These are phyloP conservation scores for Rhineura floridana DNA, from an alignment of 2,113 vertebrate species.

Conservation along the genomic window DNA sequence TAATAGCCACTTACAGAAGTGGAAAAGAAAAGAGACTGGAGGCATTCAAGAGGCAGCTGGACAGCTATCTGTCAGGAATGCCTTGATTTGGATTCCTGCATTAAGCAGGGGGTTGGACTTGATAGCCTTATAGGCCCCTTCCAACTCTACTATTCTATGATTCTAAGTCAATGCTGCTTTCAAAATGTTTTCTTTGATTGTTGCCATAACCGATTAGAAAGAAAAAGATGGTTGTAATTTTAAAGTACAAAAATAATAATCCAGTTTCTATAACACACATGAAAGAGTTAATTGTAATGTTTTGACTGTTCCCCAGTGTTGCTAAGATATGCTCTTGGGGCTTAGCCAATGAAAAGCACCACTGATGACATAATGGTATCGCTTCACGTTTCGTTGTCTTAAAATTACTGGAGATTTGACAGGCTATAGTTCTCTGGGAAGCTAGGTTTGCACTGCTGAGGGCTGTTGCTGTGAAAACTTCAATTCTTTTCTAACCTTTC, in stretches of 20 bases:
- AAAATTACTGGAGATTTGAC: not conserved
- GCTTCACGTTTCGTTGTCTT: not conserved
- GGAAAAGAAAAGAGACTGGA: too few relatives aligned
- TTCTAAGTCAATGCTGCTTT: not conserved
- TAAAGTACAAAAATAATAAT: not conserved
- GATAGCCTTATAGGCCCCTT: too few relatives aligned
- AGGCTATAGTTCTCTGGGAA: not conserved
- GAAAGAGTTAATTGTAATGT: constrained; percentile 16
- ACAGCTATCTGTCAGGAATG: too few relatives aligned
- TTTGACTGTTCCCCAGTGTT: constrained; percentile 35
- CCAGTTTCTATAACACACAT: not conserved
- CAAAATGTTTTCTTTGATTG: not conserved
- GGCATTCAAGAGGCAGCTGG: too few relatives aligned
- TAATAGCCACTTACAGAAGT: not conserved
- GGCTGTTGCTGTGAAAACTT: not conserved
- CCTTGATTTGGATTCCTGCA: too few relatives aligned
- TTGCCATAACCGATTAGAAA: not conserved
- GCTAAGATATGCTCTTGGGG: constrained; percentile 21
- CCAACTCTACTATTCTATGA: too few relatives aligned
- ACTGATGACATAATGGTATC: constrained; percentile 47
- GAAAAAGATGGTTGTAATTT: not conserved
- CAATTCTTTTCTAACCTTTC: not conserved
- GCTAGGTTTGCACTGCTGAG: not conserved
- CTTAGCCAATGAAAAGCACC: constrained; percentile 29
- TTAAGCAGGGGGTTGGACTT: too few relatives aligned